Conservation (phyloP, 1,140 invertebrate species). For the Mercenaria mercenaria region DNA sequence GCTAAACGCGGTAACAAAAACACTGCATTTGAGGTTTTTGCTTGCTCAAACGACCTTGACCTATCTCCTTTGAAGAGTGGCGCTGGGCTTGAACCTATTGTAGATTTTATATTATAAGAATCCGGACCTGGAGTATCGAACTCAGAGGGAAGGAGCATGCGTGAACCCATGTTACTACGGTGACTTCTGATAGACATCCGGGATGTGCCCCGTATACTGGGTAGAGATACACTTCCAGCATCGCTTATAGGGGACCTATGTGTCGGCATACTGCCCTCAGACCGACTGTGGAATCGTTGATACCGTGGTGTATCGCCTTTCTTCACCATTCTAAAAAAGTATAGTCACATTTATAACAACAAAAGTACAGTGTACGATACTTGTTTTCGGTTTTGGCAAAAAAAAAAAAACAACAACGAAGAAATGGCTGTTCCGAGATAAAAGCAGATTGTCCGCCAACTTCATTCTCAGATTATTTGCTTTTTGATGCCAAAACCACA, state of each 20-base stretch:
- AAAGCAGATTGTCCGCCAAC: no score
- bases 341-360: background rate
- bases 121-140: constrained; percentile 71
- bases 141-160: constrained; percentile 49
- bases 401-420: no score
- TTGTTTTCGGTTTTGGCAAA: no score
- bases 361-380: no score
- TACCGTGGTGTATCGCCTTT: constrained; percentile 42
- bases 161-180: constrained; percentile 50
- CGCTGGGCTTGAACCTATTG: constrained; percentile 62
- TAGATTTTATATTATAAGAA: constrained; percentile 68
- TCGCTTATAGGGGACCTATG: constrained; percentile 52
- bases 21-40: constrained; percentile 71
- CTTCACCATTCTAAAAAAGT: constrained; percentile 60
- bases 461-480: no score
- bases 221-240: constrained; percentile 56
- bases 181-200: constrained; percentile 36
- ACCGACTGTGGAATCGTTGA: constrained; percentile 47
- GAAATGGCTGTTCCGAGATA: no score
- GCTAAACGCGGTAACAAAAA: constrained; percentile 69
- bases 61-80: constrained; percentile 69
- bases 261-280: constrained; percentile 39
- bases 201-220: constrained; percentile 53
- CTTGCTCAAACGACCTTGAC: constrained; percentile 64
- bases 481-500: no score